Evolutionary conservation across 2,888 invertebrate genomes (phyloP).

Genomic region (Opisthograptis luteolata): DNA sequence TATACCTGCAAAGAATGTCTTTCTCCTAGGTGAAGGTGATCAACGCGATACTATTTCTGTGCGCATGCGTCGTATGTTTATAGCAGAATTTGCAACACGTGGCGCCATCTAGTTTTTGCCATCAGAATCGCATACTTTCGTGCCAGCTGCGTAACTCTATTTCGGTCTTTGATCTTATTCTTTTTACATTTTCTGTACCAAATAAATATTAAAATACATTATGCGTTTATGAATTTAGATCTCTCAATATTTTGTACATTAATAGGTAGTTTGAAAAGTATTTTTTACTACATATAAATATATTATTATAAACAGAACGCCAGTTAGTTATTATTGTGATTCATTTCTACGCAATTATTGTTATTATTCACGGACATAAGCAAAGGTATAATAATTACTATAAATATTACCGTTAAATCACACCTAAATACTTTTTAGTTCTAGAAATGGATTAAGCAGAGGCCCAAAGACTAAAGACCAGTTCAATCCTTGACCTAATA

Average conservation of each 20-base stretch:
- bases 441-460: conserved; percentile 14
- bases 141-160: conserved; percentile 74
- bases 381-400: background rate
- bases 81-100: conserved; percentile 46
- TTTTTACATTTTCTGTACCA: conserved; percentile 48
- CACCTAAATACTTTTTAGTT: conserved; percentile 6
- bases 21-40: conserved; percentile 82
- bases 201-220: background rate
- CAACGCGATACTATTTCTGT: conserved; percentile 73
- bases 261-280: too few species aligned
- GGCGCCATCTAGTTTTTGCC: conserved; percentile 74
- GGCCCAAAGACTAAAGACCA: conserved; percentile 40
- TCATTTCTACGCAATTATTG: too few species aligned
- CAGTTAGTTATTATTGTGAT: too few species aligned
- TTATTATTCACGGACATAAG: background rate
- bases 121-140: conserved; percentile 55
- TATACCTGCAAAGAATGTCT: conserved; percentile 42
- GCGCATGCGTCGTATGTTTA: conserved; percentile 69
- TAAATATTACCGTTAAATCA: background rate
- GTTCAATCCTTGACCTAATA: conserved; percentile 78
- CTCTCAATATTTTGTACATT: too few species aligned
- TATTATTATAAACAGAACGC: too few species aligned
- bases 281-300: too few species aligned
- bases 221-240: too few species aligned
- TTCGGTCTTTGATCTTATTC: conserved; percentile 58